Conservation (phyloP, 2,797 vertebrate genomes). For the Notoglanidium macrostoma region DNA sequence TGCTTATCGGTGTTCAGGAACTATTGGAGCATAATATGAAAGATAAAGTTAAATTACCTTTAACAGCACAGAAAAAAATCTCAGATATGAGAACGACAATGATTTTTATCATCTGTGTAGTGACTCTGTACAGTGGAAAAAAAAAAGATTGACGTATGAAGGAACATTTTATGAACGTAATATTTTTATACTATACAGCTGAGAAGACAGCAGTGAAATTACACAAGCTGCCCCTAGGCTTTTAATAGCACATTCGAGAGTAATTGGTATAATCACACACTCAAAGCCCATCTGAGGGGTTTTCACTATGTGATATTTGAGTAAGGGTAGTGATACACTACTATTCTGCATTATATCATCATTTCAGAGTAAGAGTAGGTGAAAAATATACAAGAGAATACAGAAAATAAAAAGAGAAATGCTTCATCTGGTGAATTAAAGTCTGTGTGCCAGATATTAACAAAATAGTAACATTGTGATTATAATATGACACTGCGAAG, state of each 20-base stretch:
- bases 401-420: background rate
- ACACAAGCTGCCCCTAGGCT: background rate
- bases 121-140: background rate
- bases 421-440: background rate
- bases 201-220: slow-evolving; percentile 7
- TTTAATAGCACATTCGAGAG: slow-evolving; percentile 12
- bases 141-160: background rate
- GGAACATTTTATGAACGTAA: background rate
- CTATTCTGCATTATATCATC: background rate
- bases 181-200: background rate
- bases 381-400: background rate
- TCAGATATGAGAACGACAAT: background rate
- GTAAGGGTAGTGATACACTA: slow-evolving; percentile 22
- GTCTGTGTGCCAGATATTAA: too few species aligned
- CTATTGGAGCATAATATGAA: background rate
- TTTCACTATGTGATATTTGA: background rate
- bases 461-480: too few species aligned
- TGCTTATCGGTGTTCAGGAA: too few species aligned
- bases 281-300: background rate
- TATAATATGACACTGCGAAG: too few species aligned
- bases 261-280: slow-evolving; percentile 35
- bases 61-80: background rate
- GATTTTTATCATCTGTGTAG: background rate
- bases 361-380: background rate
- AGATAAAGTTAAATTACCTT: background rate